phyloP scores from a whole-genome alignment of 2,113 vertebrate species.

The Paradisaea rubra region DNA sequence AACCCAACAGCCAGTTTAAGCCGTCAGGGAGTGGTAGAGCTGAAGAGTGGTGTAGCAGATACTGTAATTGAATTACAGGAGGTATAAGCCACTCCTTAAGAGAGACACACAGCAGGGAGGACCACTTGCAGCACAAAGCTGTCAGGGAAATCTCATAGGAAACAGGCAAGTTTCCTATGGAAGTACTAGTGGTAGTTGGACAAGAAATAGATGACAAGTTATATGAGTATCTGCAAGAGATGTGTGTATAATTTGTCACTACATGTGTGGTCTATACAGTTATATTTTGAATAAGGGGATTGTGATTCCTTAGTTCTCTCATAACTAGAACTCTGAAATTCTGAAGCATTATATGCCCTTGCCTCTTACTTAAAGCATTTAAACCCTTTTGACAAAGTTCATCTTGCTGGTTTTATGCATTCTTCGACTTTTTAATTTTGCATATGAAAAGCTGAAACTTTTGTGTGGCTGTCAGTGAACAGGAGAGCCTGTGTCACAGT shows the following conservation, averaged over 20 bases:
- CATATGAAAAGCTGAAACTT: background rate
- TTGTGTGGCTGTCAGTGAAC: background rate
- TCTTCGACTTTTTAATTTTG: background rate
- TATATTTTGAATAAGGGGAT: background rate
- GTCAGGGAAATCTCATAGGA: background rate
- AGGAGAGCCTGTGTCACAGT: background rate
- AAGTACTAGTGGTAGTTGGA: background rate
- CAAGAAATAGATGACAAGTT: conserved; percentile 4
- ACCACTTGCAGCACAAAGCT: background rate
- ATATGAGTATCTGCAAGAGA: background rate
- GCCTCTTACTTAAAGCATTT: background rate
- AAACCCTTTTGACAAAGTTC: background rate
- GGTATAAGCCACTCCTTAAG: background rate
- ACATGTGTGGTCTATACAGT: background rate
- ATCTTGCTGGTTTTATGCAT: background rate
- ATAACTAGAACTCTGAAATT: background rate
- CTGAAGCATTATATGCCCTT: background rate
- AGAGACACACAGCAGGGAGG: background rate
- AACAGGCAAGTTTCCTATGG: background rate
- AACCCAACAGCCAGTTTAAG: background rate
- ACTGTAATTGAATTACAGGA: background rate
- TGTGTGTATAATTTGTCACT: background rate
- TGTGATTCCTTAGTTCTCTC: background rate
- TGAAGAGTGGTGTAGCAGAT: background rate
- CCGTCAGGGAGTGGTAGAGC: background rate